A percentile compares a stretch with the other conserved stretches of the same genome.
Conservation (phyloP, 1,140 invertebrate species). For the Cydia splendana region DNA sequence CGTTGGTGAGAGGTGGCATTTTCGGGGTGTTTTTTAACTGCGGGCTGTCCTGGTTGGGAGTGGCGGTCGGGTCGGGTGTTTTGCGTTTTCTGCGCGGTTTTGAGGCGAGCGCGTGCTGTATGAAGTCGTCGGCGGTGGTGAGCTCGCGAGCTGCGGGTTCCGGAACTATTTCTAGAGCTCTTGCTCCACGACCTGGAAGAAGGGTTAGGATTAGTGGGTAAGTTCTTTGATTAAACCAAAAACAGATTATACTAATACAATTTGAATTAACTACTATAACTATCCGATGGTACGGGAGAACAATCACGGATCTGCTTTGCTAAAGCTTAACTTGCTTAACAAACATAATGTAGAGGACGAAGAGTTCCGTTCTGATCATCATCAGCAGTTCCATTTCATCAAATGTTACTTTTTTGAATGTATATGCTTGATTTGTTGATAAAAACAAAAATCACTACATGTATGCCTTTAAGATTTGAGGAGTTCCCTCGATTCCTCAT, state of each 20-base stretch:
- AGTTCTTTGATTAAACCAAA: neutral
- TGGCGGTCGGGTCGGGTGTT: conserved; percentile 28
- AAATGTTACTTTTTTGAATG: too few species aligned
- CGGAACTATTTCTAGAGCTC: conserved; percentile 37
- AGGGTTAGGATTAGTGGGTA: conserved; percentile 12
- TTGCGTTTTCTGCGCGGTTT: conserved; percentile 35
- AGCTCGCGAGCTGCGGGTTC: neutral
- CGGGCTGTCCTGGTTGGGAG: conserved; percentile 21
- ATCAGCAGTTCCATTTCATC: too few species aligned
- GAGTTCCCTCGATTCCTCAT: too few species aligned
- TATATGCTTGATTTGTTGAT: too few species aligned
- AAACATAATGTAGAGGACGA: too few species aligned
- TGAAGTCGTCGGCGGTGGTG: conserved; percentile 55
- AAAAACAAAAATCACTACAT: too few species aligned
- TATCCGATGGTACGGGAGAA: too few species aligned
- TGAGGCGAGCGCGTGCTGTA: conserved; percentile 45
- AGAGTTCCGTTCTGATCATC: too few species aligned
- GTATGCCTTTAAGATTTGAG: too few species aligned
- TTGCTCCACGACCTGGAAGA: conserved; percentile 51
- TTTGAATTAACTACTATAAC: neutral
- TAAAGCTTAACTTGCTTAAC: too few species aligned
- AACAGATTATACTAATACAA: neutral
- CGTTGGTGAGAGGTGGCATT: neutral
- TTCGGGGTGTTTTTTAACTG: neutral
- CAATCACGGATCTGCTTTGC: too few species aligned